Base-by-base conservation (phyloP, 1,140 invertebrate species). In the Leptopilina clavipes region DNA sequence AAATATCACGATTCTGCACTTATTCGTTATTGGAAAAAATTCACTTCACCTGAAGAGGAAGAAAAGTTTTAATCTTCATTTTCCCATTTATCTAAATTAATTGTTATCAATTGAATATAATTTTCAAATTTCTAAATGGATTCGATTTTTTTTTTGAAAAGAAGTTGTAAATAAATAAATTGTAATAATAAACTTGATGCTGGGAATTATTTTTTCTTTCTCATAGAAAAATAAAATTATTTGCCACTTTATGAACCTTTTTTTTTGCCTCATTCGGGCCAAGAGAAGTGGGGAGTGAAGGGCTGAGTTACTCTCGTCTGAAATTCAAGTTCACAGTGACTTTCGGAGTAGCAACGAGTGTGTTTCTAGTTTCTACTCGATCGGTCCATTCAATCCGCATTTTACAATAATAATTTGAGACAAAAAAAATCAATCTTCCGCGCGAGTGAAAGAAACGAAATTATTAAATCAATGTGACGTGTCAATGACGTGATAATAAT, bases 261-360 rank as follows among this genome's bases (percentile, higher is more conserved):
- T 31, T 8, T 65, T 65, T 37, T 65, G 0, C 31, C 25, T n/a
- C 59, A 18, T 17, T 18, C 3, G 25, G 14, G 1, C 1, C 5
- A 65, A 14, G 25, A 31, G 22, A 31, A 25, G 12, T 22, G 59
- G 59, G 59, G 59, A 65, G 25, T 59, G 19, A n/a, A 65, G 59
- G 12, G 25, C 12, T 65, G 12, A 12, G 59, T 5, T 65, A 14
- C 22, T 65, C 59, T 31, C 22, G 10, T 14, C 14, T 14, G 25
- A 65, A 65, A 65, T 65, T 0, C 59, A 65, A 37, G 25, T 31
- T 25, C 59, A 31, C 59, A 65, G 59, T 65, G 59, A 8, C 59
- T 65, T 65, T 65, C 25, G 12, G 59, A 65, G 59, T 65, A 65
- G 59, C 59, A 65, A 31, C 59, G 25, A 31, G 59, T 65, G 59